phyloP scores from a whole-genome alignment of 2,888 invertebrate genomes.

The Heteropelma amictum region DNA sequence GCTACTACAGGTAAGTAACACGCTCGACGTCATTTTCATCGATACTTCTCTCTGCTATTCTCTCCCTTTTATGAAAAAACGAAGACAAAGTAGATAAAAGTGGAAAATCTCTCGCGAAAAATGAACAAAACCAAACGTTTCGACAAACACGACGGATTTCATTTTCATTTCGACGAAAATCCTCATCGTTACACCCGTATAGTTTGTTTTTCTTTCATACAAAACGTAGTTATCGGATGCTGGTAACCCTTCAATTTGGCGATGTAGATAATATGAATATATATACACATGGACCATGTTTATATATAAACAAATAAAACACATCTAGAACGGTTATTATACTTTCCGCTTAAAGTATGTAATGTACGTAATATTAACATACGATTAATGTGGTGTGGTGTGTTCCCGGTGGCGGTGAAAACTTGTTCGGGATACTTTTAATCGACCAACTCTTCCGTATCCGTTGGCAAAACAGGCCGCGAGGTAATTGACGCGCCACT shows the following conservation, averaged over 20 bases:
- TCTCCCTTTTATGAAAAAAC: not conserved
- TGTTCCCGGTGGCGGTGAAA: conserved; percentile 75
- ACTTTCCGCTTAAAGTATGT: conserved; percentile 7
- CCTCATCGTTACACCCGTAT: too few species aligned
- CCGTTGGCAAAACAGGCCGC: conserved; percentile 65
- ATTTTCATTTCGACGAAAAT: too few species aligned
- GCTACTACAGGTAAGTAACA: conserved; percentile 86
- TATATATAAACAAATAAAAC: too few species aligned
- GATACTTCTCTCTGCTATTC: not conserved
- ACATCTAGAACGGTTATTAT: not conserved
- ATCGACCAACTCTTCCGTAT: conserved; percentile 60
- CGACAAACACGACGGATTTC: too few species aligned
- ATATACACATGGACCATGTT: too few species aligned
- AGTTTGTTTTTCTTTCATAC: too few species aligned
- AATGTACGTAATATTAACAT: conserved; percentile 35
- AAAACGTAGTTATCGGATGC: too few species aligned
- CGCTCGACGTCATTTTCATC: conserved; percentile 6
- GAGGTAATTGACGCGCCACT: conserved; percentile 73
- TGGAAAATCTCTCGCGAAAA: too few species aligned
- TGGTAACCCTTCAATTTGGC: too few species aligned
- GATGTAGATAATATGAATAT: too few species aligned
- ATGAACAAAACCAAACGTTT: too few species aligned
- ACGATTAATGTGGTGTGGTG: conserved; percentile 68
- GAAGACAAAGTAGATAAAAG: too few species aligned
- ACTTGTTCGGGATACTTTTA: conserved; percentile 64